phyloP scores from a whole-genome alignment of 2,797 vertebrate species.

The Heteromormyrus szaboi region DNA sequence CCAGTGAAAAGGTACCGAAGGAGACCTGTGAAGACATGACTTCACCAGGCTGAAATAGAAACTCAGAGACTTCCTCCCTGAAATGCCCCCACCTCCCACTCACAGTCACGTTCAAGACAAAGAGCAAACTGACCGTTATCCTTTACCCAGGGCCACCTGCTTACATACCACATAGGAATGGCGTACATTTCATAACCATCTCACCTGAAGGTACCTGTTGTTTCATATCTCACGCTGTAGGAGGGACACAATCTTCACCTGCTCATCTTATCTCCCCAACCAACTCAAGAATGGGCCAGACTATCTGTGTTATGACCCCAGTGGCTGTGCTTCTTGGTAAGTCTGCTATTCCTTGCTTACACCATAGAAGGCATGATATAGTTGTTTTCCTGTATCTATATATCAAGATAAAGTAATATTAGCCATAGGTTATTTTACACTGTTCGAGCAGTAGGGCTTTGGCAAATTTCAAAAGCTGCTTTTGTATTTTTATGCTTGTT shows the following conservation, averaged over 20 bases:
- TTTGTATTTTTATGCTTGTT: neutral
- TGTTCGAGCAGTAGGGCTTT: neutral
- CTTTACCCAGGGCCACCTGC: neutral
- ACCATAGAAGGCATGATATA: neutral
- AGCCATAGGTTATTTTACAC: neutral
- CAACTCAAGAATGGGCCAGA: constrained; percentile 42
- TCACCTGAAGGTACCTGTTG: neutral
- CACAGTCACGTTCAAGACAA: neutral
- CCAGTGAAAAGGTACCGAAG: neutral
- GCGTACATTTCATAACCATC: neutral
- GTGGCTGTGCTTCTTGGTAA: constrained; percentile 49
- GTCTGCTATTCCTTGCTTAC: neutral
- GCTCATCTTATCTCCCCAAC: neutral
- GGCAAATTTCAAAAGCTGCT: neutral
- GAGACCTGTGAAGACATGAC: neutral
- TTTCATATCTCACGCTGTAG: neutral
- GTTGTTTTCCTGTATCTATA: neutral
- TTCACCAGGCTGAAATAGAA: constrained; percentile 16
- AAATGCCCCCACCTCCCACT: neutral
- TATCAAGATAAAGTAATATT: neutral
- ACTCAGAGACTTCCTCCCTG: constrained; percentile 5
- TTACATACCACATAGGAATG: neutral
- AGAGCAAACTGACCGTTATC: constrained; percentile 6
- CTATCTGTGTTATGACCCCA: constrained; percentile 44
- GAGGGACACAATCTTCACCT: neutral